Conservation (phyloP, 1,140 invertebrate species). For the Cecropterus lyciades region DNA sequence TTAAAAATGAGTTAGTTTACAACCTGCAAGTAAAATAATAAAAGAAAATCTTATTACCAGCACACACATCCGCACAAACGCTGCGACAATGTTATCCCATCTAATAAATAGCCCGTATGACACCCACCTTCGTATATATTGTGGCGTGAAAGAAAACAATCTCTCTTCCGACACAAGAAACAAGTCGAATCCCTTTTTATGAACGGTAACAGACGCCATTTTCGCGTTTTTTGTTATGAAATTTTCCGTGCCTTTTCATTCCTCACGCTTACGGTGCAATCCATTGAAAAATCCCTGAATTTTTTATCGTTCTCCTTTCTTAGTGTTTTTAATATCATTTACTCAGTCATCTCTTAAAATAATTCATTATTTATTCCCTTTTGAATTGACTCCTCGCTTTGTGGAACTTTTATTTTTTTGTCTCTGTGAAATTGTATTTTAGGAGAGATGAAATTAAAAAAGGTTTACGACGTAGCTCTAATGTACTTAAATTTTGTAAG, state of each 20-base stretch:
- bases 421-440: constrained; percentile 7
- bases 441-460: too few species aligned
- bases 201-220: constrained; percentile 60
- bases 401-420: constrained; percentile 18
- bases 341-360: constrained; percentile 31
- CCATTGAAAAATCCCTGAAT: constrained; percentile 45
- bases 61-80: constrained; percentile 53
- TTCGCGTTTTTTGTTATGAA: constrained; percentile 62
- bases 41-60: constrained; percentile 38
- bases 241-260: constrained; percentile 64
- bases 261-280: constrained; percentile 51
- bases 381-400: background rate
- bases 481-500: too few species aligned
- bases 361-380: constrained; percentile 33
- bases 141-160: constrained; percentile 74
- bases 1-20: constrained; percentile 80
- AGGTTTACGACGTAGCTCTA: too few species aligned
- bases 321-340: constrained; percentile 31
- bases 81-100: constrained; percentile 77
- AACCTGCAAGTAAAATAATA: constrained; percentile 65
- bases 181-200: constrained; percentile 75
- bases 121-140: constrained; percentile 66
- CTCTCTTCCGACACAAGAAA: constrained; percentile 67
- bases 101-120: constrained; percentile 79
- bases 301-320: constrained; percentile 27